Conservation (phyloP, 2,113 vertebrate species). For the Onychorhynchus coronatus region DNA sequence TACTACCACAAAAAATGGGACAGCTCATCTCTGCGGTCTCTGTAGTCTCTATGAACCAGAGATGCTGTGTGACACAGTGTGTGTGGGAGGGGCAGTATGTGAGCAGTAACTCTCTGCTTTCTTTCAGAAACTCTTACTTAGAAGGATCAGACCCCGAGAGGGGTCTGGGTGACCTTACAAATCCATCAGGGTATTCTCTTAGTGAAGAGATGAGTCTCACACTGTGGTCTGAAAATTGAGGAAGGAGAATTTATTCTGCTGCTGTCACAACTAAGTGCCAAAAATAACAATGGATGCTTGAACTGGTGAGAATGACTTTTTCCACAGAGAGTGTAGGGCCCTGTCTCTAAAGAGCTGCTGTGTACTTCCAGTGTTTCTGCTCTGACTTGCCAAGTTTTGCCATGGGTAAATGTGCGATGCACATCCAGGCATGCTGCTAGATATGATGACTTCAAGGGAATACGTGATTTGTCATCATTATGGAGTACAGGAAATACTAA, state of each 20-base stretch:
- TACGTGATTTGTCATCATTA: not conserved
- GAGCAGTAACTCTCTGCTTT: not conserved
- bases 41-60: not conserved
- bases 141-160: not conserved
- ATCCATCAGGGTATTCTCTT: not conserved
- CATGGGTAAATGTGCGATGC: no score
- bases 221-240: not conserved
- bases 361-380: not conserved
- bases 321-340: not conserved
- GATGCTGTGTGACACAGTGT: accelerated
- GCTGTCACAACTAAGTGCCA: not conserved
- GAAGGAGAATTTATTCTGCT: not conserved
- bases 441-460: not conserved
- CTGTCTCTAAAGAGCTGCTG: not conserved
- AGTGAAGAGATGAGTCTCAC: not conserved
- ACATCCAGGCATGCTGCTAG: not conserved
- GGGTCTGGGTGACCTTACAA: not conserved
- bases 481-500: not conserved
- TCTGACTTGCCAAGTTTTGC: not conserved
- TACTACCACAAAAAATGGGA: not conserved
- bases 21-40: accelerated
- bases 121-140: not conserved
- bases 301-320: not conserved
- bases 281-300: not conserved
- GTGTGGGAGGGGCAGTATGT: not conserved